Evolutionary conservation across 2,888 invertebrate genomes (phyloP), one percentile per base, ranked within the genome.

Genomic region (Prosopocoilus inquinatus): DNA sequence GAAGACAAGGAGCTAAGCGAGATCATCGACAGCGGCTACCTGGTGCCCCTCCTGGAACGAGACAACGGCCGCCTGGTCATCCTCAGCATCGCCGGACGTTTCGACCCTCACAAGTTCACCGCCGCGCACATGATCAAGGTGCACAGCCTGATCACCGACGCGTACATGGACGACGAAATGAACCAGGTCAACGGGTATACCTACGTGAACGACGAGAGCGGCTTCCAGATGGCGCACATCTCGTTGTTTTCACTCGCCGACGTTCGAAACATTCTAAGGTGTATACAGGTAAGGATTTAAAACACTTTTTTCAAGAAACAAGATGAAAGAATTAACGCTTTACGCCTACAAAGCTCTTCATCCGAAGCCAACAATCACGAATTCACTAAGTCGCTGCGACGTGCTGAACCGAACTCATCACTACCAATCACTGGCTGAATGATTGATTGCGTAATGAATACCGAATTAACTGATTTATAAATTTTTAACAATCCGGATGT

Each of bases 101-200:
- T 77, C 50, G 77, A 77, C 63, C 77, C 76, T 5, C 74, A 77
- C 61, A 75, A 75, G 58, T 77, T 70, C 75, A 90, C 90, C 52
- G 89, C 90, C 50, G 86, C 87, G 38, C 89, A 93, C 69, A 91
- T 94, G 89, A 89, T 90, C 32, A 84, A 90, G 39, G 86, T 90
- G 0, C 93, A 94, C 75, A 90, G 91, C 58, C 80, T 94, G 73
- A 85, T 92, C n/a, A 89, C 90, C 50, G 94, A 95, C 68, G 81
- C 89, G 0, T 74, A 94, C 9, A 81, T 94, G 78, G 93, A 94
- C 72, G 93, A 94, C 66, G 93, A 94, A 61, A 82, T 87, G 64
- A 88, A 87, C 61, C 91, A 91, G 75, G 85, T 94, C 41, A 82
- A 89, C 53, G 95, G 95, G 1, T 92, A 93, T 76, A 86, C 88